Evolutionary conservation across 92 coral and sea anemone species (phyloP).

Genomic region (Phymanthus crucifer): DNA sequence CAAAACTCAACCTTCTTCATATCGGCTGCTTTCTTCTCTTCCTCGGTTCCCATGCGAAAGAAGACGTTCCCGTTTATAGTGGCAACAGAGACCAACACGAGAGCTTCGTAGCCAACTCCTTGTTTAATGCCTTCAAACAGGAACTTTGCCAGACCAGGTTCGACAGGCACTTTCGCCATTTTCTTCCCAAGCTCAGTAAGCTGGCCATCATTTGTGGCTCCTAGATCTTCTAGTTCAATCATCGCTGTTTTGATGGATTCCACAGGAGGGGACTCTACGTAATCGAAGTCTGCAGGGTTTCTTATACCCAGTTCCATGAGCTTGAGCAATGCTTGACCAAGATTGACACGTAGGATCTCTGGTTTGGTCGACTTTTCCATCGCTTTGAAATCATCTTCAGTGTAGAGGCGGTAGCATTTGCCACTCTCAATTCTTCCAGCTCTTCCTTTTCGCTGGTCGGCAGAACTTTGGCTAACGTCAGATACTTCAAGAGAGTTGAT

Average conservation of each 20-base stretch:
- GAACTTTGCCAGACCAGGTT: constrained; percentile 85
- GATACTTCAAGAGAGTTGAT: constrained; percentile 80
- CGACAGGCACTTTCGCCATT: constrained; percentile 82
- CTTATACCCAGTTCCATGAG: constrained; percentile 86
- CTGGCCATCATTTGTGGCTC: constrained; percentile 67
- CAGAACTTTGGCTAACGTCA: constrained; percentile 85
- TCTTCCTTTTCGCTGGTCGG: constrained; percentile 89
- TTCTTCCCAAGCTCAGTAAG: constrained; percentile 74
- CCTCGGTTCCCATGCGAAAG: constrained; percentile 89
- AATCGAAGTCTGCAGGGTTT: constrained; percentile 72
- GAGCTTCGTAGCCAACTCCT: constrained; percentile 74
- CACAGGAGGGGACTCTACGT: constrained; percentile 84
- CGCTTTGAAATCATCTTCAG: constrained; percentile 60
- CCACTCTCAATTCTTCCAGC: constrained; percentile 95
- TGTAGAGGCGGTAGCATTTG: constrained; percentile 89
- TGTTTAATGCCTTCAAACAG: constrained; percentile 76
- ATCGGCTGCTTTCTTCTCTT: constrained; percentile 81
- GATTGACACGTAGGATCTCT: constrained; percentile 87
- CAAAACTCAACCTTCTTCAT: constrained; percentile 80
- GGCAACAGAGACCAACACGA: constrained; percentile 71
- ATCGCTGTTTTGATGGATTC: constrained; percentile 67
- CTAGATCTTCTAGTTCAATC: constrained; percentile 62
- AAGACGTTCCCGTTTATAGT: constrained; percentile 81
- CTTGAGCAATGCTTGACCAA: constrained; percentile 88
- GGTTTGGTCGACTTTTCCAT: constrained; percentile 80